Base-by-base conservation (phyloP, 2,797 vertebrate genomes). In the Miichthys miiuy region DNA sequence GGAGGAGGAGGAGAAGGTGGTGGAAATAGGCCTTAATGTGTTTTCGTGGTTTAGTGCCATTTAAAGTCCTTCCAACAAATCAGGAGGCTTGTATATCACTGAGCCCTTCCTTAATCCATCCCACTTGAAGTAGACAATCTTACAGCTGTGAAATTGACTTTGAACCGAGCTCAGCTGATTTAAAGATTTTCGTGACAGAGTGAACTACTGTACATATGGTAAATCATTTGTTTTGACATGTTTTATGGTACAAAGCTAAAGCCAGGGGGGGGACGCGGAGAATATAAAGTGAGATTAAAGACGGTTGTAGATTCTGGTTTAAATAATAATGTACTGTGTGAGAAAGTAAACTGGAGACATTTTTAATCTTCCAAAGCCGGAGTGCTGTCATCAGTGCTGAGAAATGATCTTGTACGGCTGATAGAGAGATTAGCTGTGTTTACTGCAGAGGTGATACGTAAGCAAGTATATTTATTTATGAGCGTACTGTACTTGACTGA, bases 11-110 rank as follows among this genome's bases (percentile, higher is more conserved):
- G 54, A 71, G 67, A 57, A 62, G 62, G 81, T 76, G 63, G 68
- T 8, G 71, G 73, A 80, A 77, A 82, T 79, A 46, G 48, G 57
- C 52, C 77, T 77, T 86, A 76, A 87, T 88, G 82, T 80, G 83
- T 84, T 88, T 86, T 81, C 0, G 73, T 73, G 67, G 79, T 83
- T 83, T 77, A 77, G 64, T 69, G 68, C 69, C 70, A 77, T 86
- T 83, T 87, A 85, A 84, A 80, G 74, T 78, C 58, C 21, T 66
- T 79, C 56, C 77, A 77, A 76, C 54, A 23, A 76, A 83, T n/a
- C 52, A 34, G 57, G 62, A 61, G 42, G 46, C 20, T 64, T 69
- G 79, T 65, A 38, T 79, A 87, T 90, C 81, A 81, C 79, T 38
- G 46, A 65, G 61, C 44, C 42, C 18, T 44, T 44, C 51, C 47